Evolutionary conservation across 2,888 invertebrate species (phyloP).

Genomic region (Synergus laeviventris): DNA sequence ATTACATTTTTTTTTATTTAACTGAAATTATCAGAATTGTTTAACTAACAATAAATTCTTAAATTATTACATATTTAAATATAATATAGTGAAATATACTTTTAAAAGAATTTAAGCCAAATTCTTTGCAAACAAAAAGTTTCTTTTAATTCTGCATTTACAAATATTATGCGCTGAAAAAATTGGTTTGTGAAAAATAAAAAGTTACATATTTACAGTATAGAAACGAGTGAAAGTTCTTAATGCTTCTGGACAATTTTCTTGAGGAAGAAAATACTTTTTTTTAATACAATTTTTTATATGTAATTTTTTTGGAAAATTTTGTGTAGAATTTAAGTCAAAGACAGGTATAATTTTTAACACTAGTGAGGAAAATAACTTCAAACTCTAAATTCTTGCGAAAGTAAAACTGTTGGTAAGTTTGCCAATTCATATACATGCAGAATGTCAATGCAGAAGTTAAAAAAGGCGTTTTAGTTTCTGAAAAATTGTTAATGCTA

Average conservation of each 20-base stretch:
- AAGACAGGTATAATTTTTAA: conserved; percentile 2
- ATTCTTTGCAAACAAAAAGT: background rate
- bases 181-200: too few relatives aligned
- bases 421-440: conserved; percentile 57
- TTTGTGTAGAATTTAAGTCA: background rate
- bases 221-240: conserved; percentile 20
- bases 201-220: too few relatives aligned
- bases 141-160: conserved; percentile 33
- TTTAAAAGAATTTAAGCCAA: background rate
- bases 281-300: background rate
- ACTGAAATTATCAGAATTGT: too few relatives aligned
- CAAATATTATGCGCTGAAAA: background rate
- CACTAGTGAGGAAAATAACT: conserved; percentile 33
- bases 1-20: background rate
- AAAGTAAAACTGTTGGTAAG: conserved; percentile 60
- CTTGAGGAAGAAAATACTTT: background rate
- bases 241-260: conserved; percentile 4
- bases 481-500: conserved; percentile 34
- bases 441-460: conserved; percentile 3
- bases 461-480: background rate
- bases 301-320: too few relatives aligned
- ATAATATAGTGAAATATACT: background rate
- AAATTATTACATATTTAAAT: too few relatives aligned
- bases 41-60: too few relatives aligned
- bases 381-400: conserved; percentile 18